Evolutionary conservation across 92 coral and sea anemone species (phyloP), one percentile per base, ranked within the genome.

Genomic region (Umimayanthus kanabou): DNA sequence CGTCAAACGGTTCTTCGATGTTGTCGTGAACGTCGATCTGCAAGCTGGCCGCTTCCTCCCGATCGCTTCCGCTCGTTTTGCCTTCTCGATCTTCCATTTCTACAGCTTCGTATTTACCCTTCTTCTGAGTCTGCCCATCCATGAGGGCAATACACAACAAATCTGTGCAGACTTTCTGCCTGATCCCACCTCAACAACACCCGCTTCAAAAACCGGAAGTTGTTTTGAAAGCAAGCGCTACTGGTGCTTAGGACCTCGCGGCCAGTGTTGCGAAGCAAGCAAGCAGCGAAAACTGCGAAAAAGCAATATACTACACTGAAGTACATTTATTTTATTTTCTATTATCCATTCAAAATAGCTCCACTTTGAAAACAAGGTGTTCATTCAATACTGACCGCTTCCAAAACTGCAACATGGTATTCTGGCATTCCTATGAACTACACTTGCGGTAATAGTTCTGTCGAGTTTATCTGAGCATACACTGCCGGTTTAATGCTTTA

Each of bases 1-100:
- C 98, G 73, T 96, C 94, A 76, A 95, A 93, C 20, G 98, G 98
- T 40, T 91, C 83, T 74, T 96, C 98, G 73, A 96, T 57, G 49
- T 75, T 91, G 43, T 93, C 89, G 61, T 83, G 87, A 42, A 83
- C 55, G 47, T 83, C 78, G 20, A 83, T 69, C 80, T 91, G 86
- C 88, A 49, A 84, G 61, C 87, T 81, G 79, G 77, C 43, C 39
- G 82, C 75, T 23, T 90, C 89, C 33, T 92, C 96, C 23, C 84
- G 81, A 13, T 73, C 88, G 22, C 85, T 85, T 5, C 42, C 73
- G 43, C 73, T 75, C 23, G 80, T 72, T 33, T 66, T 79, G 39
- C 88, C 61, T 45, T 78, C 80, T 85, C 88, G 91, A 55, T 94
- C 92, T 30, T 93, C 93, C 98, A 96, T 92, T 66, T 90, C 86